These are phyloP conservation scores for Deroplatys truncata DNA, from an alignment of 2,888 invertebrate genomes.

Conservation along the genomic window DNA sequence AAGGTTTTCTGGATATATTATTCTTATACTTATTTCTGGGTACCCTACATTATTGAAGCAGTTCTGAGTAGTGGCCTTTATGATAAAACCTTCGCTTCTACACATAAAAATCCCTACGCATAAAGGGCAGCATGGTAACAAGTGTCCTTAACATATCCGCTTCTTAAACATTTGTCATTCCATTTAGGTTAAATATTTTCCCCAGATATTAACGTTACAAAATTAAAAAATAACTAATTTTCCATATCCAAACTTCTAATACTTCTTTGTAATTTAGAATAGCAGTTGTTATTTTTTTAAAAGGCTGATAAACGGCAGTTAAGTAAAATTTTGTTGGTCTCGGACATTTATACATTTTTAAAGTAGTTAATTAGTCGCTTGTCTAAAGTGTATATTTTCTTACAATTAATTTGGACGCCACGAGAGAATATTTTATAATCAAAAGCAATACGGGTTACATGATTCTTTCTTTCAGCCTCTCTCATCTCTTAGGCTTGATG, in stretches of 20 bases:
- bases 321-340: too few relatives aligned
- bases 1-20: not conserved
- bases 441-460: not conserved
- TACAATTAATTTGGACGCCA: not conserved
- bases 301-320: too few relatives aligned
- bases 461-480: not conserved
- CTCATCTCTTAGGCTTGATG: not conserved
- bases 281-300: too few relatives aligned
- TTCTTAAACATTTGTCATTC: not conserved
- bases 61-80: not conserved
- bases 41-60: not conserved
- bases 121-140: not conserved
- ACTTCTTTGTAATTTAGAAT: too few relatives aligned
- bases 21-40: not conserved
- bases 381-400: not conserved
- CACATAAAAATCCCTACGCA: not conserved
- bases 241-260: too few relatives aligned
- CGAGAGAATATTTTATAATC: not conserved
- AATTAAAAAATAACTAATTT: too few relatives aligned
- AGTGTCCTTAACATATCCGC: not conserved
- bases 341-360: too few relatives aligned
- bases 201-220: too few relatives aligned
- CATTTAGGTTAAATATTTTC: too few relatives aligned
- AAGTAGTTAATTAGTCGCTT: not conserved
- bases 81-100: not conserved